Conservation (phyloP, 2,113 vertebrate species). For the Rhombomys opimus region DNA sequence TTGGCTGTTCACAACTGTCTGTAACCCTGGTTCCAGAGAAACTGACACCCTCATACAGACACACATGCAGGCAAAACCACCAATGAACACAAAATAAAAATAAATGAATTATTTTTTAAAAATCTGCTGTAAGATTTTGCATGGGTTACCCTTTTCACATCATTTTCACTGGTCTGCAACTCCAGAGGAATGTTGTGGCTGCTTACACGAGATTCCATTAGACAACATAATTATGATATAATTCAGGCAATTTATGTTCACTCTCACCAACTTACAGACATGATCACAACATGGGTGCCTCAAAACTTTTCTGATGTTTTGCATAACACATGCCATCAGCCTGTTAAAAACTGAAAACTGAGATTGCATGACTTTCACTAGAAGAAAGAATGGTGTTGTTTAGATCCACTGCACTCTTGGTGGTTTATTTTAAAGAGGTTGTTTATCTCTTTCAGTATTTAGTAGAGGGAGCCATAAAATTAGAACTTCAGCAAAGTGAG, state of each 20-base stretch:
- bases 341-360: background rate
- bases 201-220: background rate
- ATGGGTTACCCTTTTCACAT: background rate
- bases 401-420: background rate
- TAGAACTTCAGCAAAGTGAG: slow-evolving; percentile 42
- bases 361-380: background rate
- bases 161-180: background rate
- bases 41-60: no score
- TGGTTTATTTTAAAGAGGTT: slow-evolving; percentile 40
- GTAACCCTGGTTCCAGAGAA: no score
- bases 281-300: background rate
- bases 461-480: slow-evolving; percentile 63
- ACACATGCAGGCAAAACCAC: no score
- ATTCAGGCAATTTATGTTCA: background rate
- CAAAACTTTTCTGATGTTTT: slow-evolving; percentile 28
- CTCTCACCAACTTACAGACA: slow-evolving; percentile 45
- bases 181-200: background rate
- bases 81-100: no score
- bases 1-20: no score
- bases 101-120: no score
- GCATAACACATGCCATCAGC: background rate
- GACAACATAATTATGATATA: background rate
- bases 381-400: background rate
- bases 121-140: background rate
- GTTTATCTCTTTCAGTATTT: slow-evolving; percentile 48